These are phyloP conservation scores for Phyllotreta cruciferae DNA, from an alignment of 2,888 invertebrate species.

Conservation along the genomic window DNA sequence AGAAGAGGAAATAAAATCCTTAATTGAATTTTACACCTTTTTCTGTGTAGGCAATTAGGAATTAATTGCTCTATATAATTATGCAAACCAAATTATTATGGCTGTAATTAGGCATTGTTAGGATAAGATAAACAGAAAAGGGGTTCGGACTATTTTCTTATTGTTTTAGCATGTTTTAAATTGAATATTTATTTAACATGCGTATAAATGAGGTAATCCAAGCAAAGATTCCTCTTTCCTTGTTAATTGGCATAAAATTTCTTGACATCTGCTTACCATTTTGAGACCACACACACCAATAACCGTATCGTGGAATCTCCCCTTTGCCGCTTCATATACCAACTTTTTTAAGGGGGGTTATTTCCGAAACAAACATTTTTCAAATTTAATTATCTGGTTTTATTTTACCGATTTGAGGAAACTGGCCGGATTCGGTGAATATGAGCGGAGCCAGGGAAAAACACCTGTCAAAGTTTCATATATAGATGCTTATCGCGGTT, in stretches of 20 bases:
- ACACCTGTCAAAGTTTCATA: slow-evolving; percentile 23
- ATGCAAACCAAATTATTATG: too few species aligned
- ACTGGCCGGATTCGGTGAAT: slow-evolving; percentile 23
- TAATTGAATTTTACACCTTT: background rate
- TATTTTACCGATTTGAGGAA: slow-evolving; percentile 27
- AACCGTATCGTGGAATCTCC: slow-evolving; percentile 31
- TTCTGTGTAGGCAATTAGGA: too few species aligned
- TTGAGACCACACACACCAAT: slow-evolving; percentile 46
- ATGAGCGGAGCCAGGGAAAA: slow-evolving; percentile 6
- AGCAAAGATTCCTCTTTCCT: slow-evolving; percentile 40
- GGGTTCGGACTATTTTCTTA: too few species aligned
- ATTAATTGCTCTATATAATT: too few species aligned
- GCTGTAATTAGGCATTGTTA: too few species aligned
- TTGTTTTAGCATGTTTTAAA: too few species aligned
- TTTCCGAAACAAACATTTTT: slow-evolving; percentile 25
- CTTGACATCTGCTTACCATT: slow-evolving; percentile 50
- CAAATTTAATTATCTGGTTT: slow-evolving; percentile 25
- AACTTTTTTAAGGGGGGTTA: slow-evolving; percentile 20
- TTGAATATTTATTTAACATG: too few species aligned
- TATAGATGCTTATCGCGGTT: slow-evolving; percentile 25
- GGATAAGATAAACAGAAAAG: too few species aligned
- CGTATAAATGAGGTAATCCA: slow-evolving; percentile 35
- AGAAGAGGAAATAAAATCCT: background rate
- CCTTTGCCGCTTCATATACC: slow-evolving; percentile 5
- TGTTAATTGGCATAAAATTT: slow-evolving; percentile 53